Base-by-base conservation (phyloP, 1,140 invertebrate genomes). In the Lepidurus arcticus region DNA sequence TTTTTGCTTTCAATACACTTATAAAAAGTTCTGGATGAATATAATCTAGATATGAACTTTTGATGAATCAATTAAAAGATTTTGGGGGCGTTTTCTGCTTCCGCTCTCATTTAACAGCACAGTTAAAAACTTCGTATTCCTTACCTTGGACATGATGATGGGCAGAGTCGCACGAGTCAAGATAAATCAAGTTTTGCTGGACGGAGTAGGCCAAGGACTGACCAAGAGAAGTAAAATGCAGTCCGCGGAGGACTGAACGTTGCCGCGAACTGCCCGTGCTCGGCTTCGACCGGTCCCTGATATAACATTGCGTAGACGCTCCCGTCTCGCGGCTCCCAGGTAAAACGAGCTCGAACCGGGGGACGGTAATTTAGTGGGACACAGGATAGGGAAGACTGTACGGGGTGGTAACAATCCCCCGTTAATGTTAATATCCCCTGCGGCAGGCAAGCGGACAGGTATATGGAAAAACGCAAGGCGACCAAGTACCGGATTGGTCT, bases 251-350 rank as follows among this genome's bases (percentile, higher is more conserved):
- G 53, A 65, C 53, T 65, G 53, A 65, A 21, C 13, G 53, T 13
- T 65, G 53, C 53, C 53, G 53, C 53, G 53, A 65, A 65, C 53
- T 65, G 53, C 53, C 53, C 53, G 16, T 65, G 53, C 53, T 65
- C 53, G 53, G 53, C 53, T 65, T 65, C 9, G 53, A 65, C 53
- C 53, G 53, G 53, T 65, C 53, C 53, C 53, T 65, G 53, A 65
- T 65, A 65, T 65, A 65, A 65, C 53, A 21, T 65, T 65, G 53
- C 53, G 53, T 65, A 16, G 53, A 65, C 16, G 53, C 53, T 65
- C 8, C 53, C 53, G 53, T 65, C 53, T 65, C 53, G 53, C 53
- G 53, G 53, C 53, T 21, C 53, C 53, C 21, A 65, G 53, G 53
- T 21, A 65, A 65, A 65, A 65, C 53, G 53, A 65, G 53, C 53